Evolutionary conservation across 2,797 vertebrate genomes (phyloP), one percentile per base, ranked within the genome.

Genomic region (Sciurus vulgaris): DNA sequence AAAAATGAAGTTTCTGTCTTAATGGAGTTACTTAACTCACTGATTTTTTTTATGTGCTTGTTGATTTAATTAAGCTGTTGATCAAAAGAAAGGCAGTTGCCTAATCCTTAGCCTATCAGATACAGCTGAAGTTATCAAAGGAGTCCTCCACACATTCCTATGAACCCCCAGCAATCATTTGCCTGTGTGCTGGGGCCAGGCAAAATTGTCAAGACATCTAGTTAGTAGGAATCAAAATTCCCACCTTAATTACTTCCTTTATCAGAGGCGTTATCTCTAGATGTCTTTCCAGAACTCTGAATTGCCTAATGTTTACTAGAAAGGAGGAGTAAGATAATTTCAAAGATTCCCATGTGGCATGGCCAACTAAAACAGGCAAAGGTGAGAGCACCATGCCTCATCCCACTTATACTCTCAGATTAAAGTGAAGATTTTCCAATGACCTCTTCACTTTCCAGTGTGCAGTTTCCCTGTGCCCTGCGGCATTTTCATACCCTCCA

Each of bases 271-370:
- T 85, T 82, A 86, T 54, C 33, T 70, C 49, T 83, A 49, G 13
- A n/a, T 72, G 18, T 51, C 54, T 79, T 76, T 33, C 6, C 44
- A 49, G 56, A 95, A 93, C 65, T 89, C 18, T 76, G 59, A 10
- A 54, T 89, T 96, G 72, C 69, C 83, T 78, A 35, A 89, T 73
- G 26, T 63, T 93, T 92, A 54, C n/a, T 54, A 61, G 24, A 73
- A 82, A 76, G 26, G 24, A 87, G 2, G 18, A 7, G 3, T 79
- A 47, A 89, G 18, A 74, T 49, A 59, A 74, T 96, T 67, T 5
- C 54, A 82, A 85, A 77, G 26, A 9, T 87, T 94, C 44, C 20
- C 5, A 56, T 51, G 28, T 2, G 38, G n/a, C 28, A 26, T 41
- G 17, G 70, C 44, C 92, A 90, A 90, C 13, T 65, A 47, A 91